A percentile compares a stretch with the other conserved stretches of the same genome.
Conservation (phyloP, 1,140 invertebrate genomes). For the Neomicropteryx cornuta region DNA sequence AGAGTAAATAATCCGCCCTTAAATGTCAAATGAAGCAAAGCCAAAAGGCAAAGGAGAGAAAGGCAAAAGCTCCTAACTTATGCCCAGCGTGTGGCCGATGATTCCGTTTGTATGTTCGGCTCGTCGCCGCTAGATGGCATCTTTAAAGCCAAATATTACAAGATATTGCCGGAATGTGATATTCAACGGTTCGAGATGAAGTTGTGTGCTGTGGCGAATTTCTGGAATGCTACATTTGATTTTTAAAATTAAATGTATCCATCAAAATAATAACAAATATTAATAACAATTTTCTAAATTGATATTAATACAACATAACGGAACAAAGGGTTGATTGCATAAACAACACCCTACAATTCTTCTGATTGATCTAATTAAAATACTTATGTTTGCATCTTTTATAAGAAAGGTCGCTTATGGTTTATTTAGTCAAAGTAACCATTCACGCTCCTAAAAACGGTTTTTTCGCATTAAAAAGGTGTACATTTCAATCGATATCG, state of each 20-base stretch:
- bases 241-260: not conserved
- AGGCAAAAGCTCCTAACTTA: not conserved
- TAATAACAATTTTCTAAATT: too few relatives aligned
- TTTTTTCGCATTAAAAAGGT: too few relatives aligned
- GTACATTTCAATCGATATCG: too few relatives aligned
- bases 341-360: not conserved
- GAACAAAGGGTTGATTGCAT: not conserved
- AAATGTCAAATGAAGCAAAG: not conserved
- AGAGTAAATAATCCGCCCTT: not conserved
- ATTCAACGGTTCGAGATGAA: constrained; percentile 6
- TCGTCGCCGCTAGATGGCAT: constrained; percentile 15
- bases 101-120: constrained; percentile 13
- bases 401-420: too few relatives aligned
- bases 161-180: constrained; percentile 16
- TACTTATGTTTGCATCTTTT: too few relatives aligned
- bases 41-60: not conserved
- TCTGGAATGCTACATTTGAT: not conserved
- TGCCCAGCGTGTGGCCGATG: constrained; percentile 6
- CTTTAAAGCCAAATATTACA: constrained; percentile 18
- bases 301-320: not conserved
- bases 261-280: not conserved
- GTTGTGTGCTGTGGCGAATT: not conserved
- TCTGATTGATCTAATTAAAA: too few relatives aligned
- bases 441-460: too few relatives aligned
- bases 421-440: too few relatives aligned